phyloP scores from a whole-genome alignment of 2,888 invertebrate species.

The Hymenopus coronatus region DNA sequence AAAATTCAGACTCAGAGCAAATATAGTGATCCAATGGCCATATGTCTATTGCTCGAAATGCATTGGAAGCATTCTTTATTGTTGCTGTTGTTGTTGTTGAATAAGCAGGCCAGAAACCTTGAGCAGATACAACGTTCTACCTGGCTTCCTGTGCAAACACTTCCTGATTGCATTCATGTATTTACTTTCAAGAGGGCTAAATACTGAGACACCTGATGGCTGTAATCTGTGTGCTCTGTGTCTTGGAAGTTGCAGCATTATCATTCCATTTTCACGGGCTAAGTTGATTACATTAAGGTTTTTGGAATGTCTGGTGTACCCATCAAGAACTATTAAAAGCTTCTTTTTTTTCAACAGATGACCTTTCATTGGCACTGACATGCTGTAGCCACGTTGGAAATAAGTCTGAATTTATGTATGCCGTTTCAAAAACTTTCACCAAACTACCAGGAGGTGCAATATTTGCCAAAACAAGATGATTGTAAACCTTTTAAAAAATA shows the following conservation, averaged over 20 bases:
- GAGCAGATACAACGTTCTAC: neutral
- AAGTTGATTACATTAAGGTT: conserved; percentile 34
- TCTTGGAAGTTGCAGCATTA: conserved; percentile 10
- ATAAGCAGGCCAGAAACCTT: conserved; percentile 4
- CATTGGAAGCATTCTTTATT: neutral
- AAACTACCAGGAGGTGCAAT: neutral
- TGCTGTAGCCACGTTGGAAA: conserved; percentile 48
- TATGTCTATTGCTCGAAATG: neutral
- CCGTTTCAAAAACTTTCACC: conserved; percentile 10
- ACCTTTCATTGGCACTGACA: conserved; percentile 42
- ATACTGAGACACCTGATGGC: conserved; percentile 5
- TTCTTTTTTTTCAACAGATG: conserved; percentile 33
- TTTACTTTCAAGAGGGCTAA: neutral
- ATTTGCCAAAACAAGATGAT: conserved; percentile 4
- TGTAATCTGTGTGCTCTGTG: conserved; percentile 16
- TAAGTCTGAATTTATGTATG: conserved; percentile 21
- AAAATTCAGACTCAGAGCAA: neutral
- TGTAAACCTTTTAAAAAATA: neutral
- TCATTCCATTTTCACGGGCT: conserved; percentile 36
- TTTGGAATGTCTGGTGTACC: conserved; percentile 33
- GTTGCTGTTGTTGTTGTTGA: conserved; percentile 6
- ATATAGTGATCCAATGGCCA: neutral
- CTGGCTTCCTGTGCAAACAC: neutral
- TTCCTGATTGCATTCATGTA: conserved; percentile 3
- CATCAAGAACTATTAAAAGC: conserved; percentile 39